phyloP scores from a whole-genome alignment of 2,888 invertebrate species.

The Candidula unifasciata region DNA sequence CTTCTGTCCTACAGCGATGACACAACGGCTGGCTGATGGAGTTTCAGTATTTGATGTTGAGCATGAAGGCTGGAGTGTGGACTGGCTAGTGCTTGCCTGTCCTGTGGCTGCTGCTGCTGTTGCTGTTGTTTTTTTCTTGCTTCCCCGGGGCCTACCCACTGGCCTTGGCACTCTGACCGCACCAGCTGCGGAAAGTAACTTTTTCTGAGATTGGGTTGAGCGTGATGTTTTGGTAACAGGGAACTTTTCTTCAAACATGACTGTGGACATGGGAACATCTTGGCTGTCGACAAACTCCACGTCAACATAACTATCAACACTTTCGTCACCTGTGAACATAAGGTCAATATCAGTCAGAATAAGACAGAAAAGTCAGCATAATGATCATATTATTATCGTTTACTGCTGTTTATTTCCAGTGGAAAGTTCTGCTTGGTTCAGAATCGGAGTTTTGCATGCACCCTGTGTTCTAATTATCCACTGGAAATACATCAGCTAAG shows the following conservation, averaged over 20 bases:
- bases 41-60: constrained; percentile 17
- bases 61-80: constrained; percentile 1
- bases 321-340: constrained; percentile 43
- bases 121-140: not conserved
- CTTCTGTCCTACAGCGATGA: constrained; percentile 37
- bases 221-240: not conserved
- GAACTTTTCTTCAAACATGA: constrained; percentile 23
- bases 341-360: too few relatives aligned
- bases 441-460: too few relatives aligned
- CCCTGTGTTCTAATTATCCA: too few relatives aligned
- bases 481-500: too few relatives aligned
- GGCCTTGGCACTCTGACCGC: not conserved
- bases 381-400: too few relatives aligned
- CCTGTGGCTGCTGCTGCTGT: not conserved
- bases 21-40: not conserved
- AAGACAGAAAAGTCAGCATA: too few relatives aligned
- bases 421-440: too few relatives aligned
- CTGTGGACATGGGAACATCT: not conserved
- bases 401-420: too few relatives aligned
- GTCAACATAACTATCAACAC: constrained; percentile 50
- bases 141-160: not conserved
- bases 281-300: constrained; percentile 41
- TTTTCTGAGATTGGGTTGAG: constrained; percentile 3
- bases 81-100: not conserved
- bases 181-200: not conserved